phyloP scores from a whole-genome alignment of 2,797 vertebrate species.

The Lepus oiostolus region DNA sequence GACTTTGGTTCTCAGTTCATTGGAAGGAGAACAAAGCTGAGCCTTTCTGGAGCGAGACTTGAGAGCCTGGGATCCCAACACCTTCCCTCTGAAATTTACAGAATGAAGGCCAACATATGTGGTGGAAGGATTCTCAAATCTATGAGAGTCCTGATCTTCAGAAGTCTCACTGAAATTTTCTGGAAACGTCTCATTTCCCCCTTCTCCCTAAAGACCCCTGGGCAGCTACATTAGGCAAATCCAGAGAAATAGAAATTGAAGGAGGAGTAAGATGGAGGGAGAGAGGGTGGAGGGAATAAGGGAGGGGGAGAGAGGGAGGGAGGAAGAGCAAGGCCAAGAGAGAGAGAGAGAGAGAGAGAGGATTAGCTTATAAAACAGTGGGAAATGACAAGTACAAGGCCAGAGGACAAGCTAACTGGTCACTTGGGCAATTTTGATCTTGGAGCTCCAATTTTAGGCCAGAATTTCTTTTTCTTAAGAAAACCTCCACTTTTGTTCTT shows the following conservation, averaged over 20 bases:
- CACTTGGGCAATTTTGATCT: neutral
- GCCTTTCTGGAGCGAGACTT: neutral
- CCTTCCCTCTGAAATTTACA: neutral
- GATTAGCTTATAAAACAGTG: neutral
- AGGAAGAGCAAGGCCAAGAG: neutral
- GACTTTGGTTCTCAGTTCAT: neutral
- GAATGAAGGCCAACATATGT: neutral
- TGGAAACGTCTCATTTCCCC: neutral
- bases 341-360: too few relatives aligned
- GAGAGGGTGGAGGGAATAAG: too few relatives aligned
- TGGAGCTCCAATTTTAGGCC: neutral
- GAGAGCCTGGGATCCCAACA: neutral
- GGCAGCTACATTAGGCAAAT: neutral
- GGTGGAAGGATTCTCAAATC: neutral
- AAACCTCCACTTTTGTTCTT: neutral
- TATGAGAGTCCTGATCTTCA: neutral
- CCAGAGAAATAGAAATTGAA: neutral
- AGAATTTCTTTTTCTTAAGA: neutral
- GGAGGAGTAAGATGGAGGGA: neutral
- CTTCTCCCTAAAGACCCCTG: neutral
- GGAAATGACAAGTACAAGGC: neutral
- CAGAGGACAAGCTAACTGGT: neutral
- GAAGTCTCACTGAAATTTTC: neutral
- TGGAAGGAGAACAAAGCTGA: neutral
- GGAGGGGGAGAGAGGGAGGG: too few relatives aligned